Percentiles rank a stretch among this genome's conserved stretches.
These are phyloP conservation scores for Antechinus stuartii DNA, from an alignment of 2,113 vertebrate species.

Conservation along the genomic window DNA sequence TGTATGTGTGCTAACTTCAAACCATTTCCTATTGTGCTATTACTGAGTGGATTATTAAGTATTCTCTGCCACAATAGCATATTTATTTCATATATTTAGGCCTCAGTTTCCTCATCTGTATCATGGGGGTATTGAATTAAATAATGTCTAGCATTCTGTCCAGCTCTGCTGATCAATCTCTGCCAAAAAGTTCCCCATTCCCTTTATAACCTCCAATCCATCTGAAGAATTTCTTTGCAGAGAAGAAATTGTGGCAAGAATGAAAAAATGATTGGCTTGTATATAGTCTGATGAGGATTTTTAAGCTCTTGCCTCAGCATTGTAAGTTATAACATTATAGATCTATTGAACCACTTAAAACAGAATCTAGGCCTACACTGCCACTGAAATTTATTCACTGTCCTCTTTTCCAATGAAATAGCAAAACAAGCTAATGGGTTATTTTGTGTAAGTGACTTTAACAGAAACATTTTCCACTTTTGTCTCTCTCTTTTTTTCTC, in stretches of 20 bases:
- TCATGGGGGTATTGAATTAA: background rate
- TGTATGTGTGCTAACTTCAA: background rate
- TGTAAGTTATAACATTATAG: conserved; percentile 43
- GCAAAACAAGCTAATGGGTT: conserved; percentile 74
- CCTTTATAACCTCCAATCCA: conserved; percentile 38
- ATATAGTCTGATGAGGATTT: conserved; percentile 37
- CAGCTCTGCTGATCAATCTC: background rate
- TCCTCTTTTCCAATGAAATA: conserved; percentile 50
- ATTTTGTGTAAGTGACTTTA: conserved; percentile 71
- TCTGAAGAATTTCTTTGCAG: conserved; percentile 58
- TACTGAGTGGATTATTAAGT: background rate
- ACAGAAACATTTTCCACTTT: conserved; percentile 67
- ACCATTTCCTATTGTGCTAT: background rate
- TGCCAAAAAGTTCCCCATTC: background rate
- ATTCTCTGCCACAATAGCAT: background rate
- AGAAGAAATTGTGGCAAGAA: conserved; percentile 26
- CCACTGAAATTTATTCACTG: conserved; percentile 54
- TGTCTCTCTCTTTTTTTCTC: conserved; percentile 46
- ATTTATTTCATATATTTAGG: background rate
- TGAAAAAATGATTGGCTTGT: conserved; percentile 8
- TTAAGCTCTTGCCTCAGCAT: conserved; percentile 37
- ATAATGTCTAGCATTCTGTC: background rate
- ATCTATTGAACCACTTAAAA: conserved; percentile 48
- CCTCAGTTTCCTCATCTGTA: background rate
- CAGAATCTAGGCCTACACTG: conserved; percentile 11